These are phyloP conservation scores for Reticulitermes lucifugus DNA, from an alignment of 2,888 invertebrate genomes.

Conservation along the genomic window DNA sequence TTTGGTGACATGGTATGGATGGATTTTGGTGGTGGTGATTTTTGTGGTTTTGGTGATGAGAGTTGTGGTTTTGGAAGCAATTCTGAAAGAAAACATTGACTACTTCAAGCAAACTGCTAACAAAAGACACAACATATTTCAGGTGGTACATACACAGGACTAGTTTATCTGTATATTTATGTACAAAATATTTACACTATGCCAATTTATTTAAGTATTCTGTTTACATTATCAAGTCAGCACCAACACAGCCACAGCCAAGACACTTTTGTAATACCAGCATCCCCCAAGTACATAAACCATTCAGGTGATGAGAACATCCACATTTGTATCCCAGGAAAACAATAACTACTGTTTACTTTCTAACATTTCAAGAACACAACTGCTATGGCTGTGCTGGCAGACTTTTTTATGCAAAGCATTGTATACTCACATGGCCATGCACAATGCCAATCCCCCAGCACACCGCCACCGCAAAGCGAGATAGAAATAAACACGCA, in stretches of 20 bases:
- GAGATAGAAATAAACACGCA: conserved; percentile 50
- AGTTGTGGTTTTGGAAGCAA: conserved; percentile 58
- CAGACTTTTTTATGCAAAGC: conserved; percentile 4
- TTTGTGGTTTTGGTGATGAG: conserved; percentile 55
- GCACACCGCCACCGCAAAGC: conserved; percentile 51
- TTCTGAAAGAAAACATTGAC: conserved; percentile 52
- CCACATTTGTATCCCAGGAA: too few species aligned
- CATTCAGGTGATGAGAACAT: too few species aligned
- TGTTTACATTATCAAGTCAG: background rate
- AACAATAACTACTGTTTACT: too few species aligned
- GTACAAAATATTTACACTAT: background rate
- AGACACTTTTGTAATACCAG: too few species aligned
- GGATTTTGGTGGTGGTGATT: conserved; percentile 55
- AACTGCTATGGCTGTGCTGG: background rate
- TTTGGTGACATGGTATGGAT: conserved; percentile 50
- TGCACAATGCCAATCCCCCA: conserved; percentile 54
- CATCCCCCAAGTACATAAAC: too few species aligned
- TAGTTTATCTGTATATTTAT: background rate
- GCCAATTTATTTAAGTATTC: background rate
- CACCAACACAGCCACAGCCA: background rate
- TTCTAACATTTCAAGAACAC: too few species aligned
- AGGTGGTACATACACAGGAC: background rate
- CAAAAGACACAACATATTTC: background rate
- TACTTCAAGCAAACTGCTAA: background rate
- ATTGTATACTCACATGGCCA: conserved; percentile 55